Conservation (phyloP, 2,113 vertebrate genomes). For the Tyto alba region DNA sequence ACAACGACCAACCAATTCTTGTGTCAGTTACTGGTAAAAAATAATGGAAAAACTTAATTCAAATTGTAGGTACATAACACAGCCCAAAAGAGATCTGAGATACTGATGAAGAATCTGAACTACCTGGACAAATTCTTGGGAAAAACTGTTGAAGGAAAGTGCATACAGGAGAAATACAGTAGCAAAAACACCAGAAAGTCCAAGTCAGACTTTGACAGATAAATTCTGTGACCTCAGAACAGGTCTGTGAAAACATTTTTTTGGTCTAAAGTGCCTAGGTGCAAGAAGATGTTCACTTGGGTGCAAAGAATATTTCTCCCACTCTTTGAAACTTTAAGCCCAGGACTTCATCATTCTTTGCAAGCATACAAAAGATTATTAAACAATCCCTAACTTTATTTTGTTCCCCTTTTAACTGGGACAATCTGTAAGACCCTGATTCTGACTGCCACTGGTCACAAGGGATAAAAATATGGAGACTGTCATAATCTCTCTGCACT, state of each 20-base stretch:
- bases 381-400: not conserved
- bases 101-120: not conserved
- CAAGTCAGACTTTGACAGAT: not conserved
- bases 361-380: not conserved
- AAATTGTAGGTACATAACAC: not conserved
- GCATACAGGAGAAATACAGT: not conserved
- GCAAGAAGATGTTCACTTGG: not conserved
- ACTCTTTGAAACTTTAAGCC: not conserved
- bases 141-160: not conserved
- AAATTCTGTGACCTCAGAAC: not conserved
- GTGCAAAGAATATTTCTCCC: not conserved
- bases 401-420: not conserved
- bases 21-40: not conserved
- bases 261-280: not conserved
- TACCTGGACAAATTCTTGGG: not conserved
- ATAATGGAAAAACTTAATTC: fast-evolving
- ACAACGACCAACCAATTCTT: not conserved
- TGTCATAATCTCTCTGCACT: not conserved
- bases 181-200: not conserved
- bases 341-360: not conserved
- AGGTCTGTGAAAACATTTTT: not conserved
- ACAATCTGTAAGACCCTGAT: not conserved
- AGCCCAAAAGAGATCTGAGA: not conserved
- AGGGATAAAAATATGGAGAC: not conserved
- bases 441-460: not conserved